A percentile compares a stretch with the other conserved stretches of the same genome.
These are phyloP conservation scores for Rhabdomys dilectus DNA, from an alignment of 2,113 vertebrate species.

Conservation along the genomic window DNA sequence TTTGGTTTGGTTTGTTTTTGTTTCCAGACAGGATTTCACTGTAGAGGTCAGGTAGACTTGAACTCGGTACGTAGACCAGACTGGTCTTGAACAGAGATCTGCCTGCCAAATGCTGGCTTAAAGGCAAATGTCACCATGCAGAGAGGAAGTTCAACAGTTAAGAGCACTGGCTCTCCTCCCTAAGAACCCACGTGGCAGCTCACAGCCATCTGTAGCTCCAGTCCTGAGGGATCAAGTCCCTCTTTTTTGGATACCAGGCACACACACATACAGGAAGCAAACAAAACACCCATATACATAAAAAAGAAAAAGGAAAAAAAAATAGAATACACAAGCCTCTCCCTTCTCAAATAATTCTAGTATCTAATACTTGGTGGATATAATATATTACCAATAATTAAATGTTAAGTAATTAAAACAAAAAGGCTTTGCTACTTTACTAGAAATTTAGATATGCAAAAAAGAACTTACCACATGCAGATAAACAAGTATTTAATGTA, in stretches of 20 bases:
- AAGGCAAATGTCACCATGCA: too few relatives aligned
- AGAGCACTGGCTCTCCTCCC: neutral
- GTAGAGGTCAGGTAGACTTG: too few relatives aligned
- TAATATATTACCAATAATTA: neutral
- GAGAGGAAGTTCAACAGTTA: neutral
- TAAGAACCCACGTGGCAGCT: neutral
- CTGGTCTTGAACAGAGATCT: neutral
- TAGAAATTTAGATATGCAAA: neutral
- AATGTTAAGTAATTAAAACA: neutral
- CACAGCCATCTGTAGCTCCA: neutral
- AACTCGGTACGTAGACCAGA: neutral
- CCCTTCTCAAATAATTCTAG: neutral
- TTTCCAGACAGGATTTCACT: neutral
- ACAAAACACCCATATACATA: neutral
- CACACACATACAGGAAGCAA: neutral
- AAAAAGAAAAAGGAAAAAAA: neutral
- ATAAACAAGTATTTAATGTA: neutral
- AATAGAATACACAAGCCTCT: neutral
- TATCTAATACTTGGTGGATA: neutral
- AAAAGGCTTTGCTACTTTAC: conserved; percentile 28
- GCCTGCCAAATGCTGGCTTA: neutral
- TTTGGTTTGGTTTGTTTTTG: neutral
- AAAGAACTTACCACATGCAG: neutral
- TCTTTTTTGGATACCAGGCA: neutral
- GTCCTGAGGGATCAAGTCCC: neutral